These are phyloP conservation scores for Nysson spinosus DNA, from an alignment of 2,888 invertebrate genomes.

Conservation along the genomic window DNA sequence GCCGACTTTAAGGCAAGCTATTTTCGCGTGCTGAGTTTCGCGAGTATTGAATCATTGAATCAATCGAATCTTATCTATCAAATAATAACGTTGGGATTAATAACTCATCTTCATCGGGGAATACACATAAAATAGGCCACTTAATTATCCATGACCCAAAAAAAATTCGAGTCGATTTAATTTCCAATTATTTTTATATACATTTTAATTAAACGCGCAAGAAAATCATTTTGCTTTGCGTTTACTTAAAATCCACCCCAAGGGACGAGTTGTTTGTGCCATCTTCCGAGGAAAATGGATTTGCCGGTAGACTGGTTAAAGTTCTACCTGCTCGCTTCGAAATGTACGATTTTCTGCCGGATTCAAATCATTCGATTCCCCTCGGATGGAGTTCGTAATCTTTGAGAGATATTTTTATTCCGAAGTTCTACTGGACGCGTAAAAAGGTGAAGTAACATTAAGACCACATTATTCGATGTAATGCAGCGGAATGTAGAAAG, in stretches of 20 bases:
- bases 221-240: slow-evolving; percentile 17
- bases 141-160: too few species aligned
- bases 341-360: not conserved
- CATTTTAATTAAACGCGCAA: slow-evolving; percentile 18
- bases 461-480: slow-evolving; percentile 29
- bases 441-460: slow-evolving; percentile 18
- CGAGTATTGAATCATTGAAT: too few species aligned
- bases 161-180: too few species aligned
- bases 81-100: too few species aligned
- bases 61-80: too few species aligned
- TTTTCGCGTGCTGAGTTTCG: too few species aligned
- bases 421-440: not conserved
- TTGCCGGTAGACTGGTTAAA: slow-evolving; percentile 27
- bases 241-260: not conserved
- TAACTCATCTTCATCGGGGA: too few species aligned
- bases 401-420: slow-evolving; percentile 4
- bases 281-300: slow-evolving; percentile 6
- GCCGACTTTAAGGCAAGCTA: too few species aligned
- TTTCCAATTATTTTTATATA: too few species aligned
- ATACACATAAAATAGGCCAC: too few species aligned
- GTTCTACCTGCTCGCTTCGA: slow-evolving; percentile 6
- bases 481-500: slow-evolving; percentile 30
- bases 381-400: not conserved
- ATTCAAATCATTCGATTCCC: slow-evolving; percentile 11
- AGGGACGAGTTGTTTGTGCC: slow-evolving; percentile 30